These are phyloP conservation scores for Apeira syringaria DNA, from an alignment of 2,888 invertebrate genomes.

Conservation along the genomic window DNA sequence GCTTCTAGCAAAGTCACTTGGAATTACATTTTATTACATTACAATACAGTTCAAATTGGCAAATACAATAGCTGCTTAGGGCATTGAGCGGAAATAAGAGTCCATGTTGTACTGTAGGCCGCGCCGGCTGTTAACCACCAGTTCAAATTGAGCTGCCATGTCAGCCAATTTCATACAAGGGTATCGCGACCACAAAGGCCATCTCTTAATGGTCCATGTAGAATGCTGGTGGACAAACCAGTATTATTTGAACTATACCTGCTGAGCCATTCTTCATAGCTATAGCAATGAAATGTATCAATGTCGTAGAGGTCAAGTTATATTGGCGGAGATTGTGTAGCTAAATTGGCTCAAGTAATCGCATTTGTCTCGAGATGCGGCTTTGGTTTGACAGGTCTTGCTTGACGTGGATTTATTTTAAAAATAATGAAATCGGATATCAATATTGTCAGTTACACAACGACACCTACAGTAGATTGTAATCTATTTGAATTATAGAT, in stretches of 20 bases:
- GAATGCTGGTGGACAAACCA: conserved; percentile 6
- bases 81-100: conserved; percentile 76
- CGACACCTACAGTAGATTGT: too few relatives aligned
- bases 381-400: conserved; percentile 54
- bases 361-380: conserved; percentile 61
- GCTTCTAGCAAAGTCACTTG: conserved; percentile 14
- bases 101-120: conserved; percentile 67
- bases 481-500: too few relatives aligned
- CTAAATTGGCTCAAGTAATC: conserved; percentile 80
- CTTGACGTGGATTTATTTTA: conserved; percentile 32
- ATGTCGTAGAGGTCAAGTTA: conserved; percentile 50
- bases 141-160: conserved; percentile 48
- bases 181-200: conserved; percentile 27
- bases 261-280: neutral
- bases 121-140: conserved; percentile 60
- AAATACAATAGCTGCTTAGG: conserved; percentile 48
- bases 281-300: conserved; percentile 32
- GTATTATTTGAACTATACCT: conserved; percentile 4
- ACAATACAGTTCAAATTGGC: conserved; percentile 46
- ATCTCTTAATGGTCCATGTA: conserved; percentile 10
- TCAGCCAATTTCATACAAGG: conserved; percentile 34
- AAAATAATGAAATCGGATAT: conserved; percentile 1
- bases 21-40: conserved; percentile 34
- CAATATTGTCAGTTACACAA: too few relatives aligned
- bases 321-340: conserved; percentile 50